Conservation (phyloP, 2,113 vertebrate species). For the Dolichallabes microphthalmus region DNA sequence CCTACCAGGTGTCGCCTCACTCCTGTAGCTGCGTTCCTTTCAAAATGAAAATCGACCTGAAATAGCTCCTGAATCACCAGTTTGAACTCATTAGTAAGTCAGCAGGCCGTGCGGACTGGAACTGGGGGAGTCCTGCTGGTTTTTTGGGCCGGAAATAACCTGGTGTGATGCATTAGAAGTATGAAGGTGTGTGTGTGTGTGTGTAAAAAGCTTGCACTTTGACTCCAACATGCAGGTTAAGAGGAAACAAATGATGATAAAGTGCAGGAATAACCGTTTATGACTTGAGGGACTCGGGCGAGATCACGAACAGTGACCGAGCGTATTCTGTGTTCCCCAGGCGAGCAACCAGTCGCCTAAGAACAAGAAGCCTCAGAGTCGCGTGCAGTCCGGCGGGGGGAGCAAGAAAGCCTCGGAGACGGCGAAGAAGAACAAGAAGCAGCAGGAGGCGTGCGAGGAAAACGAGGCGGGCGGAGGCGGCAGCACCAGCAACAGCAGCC, state of each 20-base stretch:
- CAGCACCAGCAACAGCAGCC: constrained; percentile 77
- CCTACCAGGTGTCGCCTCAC: not conserved
- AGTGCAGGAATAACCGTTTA: constrained; percentile 39
- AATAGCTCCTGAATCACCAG: not conserved
- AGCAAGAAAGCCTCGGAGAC: constrained; percentile 81
- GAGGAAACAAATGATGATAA: too few species aligned
- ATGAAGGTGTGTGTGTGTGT: not conserved
- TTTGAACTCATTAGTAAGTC: not conserved
- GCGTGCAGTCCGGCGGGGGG: constrained; percentile 49
- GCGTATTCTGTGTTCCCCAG: constrained; percentile 61
- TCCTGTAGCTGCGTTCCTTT: not conserved
- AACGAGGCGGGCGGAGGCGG: constrained; percentile 66
- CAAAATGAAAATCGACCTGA: not conserved
- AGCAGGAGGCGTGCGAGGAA: constrained; percentile 83
- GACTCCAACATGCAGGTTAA: not conserved
- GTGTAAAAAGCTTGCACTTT: not conserved
- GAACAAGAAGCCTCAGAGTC: constrained; percentile 84
- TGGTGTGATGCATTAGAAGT: not conserved
- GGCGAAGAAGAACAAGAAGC: constrained; percentile 83
- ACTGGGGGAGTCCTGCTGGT: not conserved
- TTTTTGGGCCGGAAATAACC: not conserved
- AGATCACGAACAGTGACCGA: not conserved
- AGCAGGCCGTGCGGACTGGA: not conserved
- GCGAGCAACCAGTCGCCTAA: constrained; percentile 91
- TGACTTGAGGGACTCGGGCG: not conserved